Base-by-base conservation (phyloP, 2,888 invertebrate genomes). In the Harpalus rubripes region DNA sequence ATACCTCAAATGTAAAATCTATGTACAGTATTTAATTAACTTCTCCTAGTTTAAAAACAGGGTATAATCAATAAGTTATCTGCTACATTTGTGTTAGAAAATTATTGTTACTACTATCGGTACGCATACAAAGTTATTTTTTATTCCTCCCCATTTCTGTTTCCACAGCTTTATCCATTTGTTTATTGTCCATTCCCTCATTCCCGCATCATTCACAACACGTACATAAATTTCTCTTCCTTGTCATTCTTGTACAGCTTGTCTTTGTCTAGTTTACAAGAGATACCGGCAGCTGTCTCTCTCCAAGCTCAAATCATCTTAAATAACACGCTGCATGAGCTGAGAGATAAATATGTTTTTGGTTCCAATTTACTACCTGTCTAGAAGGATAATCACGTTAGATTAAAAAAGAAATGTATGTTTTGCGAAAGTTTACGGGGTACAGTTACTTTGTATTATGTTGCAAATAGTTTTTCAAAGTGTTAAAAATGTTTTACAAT, bases 181-280 rank as follows among this genome's bases (percentile, higher is more conserved):
- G 76, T 83, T 83, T 83, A 83, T 83, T 76, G 83, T 58, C 76
- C 61, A 44, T 83, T 83, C 83, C 61, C 61, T 59, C 83, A 83
- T 83, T 83, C 58, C 74, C 83, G 58, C 61, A 58, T 59, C 74
- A 59, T 83, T 83, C 83, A 76, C 83, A 83, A 83, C 74, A 83
- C 18, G 83, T 74, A 83, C 74, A 83, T 83, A 83, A 83, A 83
- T 76, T 83, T 83, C 58, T 61, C 83, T 83, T 74, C n/a, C 61
- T 76, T 83, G 83, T 83, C 83, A 61, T 59, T 61, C 76, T 12
- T 44, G 32, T 44, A 83, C 61, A 44, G 41, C 41, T 74, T 61
- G 74, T 83, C 74, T 74, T 44, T 44, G 15, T 68, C 39, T 5
- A 3, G 15, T 39, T 7, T 15, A 15, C 1, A 4, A 1, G 32